Conservation (phyloP, 2,797 vertebrate species). For the Myiothlypis chrysogaster region DNA sequence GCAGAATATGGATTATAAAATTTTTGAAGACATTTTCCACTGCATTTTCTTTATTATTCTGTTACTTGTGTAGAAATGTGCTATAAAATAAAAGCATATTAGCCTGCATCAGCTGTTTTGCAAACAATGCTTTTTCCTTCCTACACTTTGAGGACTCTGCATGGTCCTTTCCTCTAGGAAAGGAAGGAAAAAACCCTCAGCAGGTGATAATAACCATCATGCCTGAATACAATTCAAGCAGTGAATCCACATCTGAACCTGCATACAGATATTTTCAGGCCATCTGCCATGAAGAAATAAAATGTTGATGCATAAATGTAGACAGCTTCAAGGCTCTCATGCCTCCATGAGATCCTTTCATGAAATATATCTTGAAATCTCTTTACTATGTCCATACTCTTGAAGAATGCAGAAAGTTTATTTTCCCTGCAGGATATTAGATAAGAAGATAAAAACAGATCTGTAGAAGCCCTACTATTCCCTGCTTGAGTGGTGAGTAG, state of each 20-base stretch:
- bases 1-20: background rate
- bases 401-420: background rate
- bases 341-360: background rate
- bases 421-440: background rate
- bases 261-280: background rate
- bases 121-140: background rate
- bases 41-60: background rate
- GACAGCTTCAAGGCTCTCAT: background rate
- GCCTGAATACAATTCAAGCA: background rate
- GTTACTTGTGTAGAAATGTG: background rate
- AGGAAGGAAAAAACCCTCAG: background rate
- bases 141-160: background rate
- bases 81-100: background rate
- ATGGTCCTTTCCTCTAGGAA: background rate
- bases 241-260: background rate
- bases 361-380: background rate
- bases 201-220: background rate
- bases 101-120: background rate
- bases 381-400: background rate
- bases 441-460: background rate
- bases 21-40: background rate
- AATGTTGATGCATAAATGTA: background rate
- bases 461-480: background rate
- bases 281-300: background rate
- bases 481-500: background rate